Percentiles rank a stretch among this genome's conserved stretches.
Evolutionary conservation across 2,797 vertebrate genomes (phyloP).

Genomic region (Pangasius sanitwongsei): DNA sequence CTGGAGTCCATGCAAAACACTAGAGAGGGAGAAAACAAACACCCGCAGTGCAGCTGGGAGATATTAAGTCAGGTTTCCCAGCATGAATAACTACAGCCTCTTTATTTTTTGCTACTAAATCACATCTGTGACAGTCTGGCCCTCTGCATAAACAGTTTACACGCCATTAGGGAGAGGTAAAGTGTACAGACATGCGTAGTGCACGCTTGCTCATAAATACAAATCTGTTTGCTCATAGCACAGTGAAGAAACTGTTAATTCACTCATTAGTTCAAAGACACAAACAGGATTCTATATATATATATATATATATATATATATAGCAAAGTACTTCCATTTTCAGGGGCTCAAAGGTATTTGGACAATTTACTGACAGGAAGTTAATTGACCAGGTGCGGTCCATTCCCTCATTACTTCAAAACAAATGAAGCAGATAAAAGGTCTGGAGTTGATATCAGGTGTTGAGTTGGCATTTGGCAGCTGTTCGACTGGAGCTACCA

Average conservation of each 20-base stretch:
- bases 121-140: conserved; percentile 38
- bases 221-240: background rate
- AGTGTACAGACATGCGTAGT: conserved; percentile 19
- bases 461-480: no score
- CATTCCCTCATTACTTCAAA: no score
- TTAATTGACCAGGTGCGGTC: no score
- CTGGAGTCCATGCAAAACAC: conserved; percentile 53
- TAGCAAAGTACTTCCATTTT: no score
- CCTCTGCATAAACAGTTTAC: conserved; percentile 51
- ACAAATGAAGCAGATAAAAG: no score
- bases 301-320: no score
- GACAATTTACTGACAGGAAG: no score
- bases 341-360: no score
- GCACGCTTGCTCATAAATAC: conserved; percentile 13
- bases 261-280: background rate
- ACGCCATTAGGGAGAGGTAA: conserved; percentile 33
- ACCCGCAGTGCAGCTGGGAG: conserved; percentile 52
- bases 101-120: conserved; percentile 52
- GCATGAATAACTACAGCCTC: conserved; percentile 48
- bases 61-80: conserved; percentile 51
- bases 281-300: no score
- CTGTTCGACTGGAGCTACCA: no score
- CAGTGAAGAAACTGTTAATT: background rate
- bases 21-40: conserved; percentile 34
- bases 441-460: no score